Base-by-base conservation (phyloP, 2,113 vertebrate genomes). In the Plectropomus leopardus region DNA sequence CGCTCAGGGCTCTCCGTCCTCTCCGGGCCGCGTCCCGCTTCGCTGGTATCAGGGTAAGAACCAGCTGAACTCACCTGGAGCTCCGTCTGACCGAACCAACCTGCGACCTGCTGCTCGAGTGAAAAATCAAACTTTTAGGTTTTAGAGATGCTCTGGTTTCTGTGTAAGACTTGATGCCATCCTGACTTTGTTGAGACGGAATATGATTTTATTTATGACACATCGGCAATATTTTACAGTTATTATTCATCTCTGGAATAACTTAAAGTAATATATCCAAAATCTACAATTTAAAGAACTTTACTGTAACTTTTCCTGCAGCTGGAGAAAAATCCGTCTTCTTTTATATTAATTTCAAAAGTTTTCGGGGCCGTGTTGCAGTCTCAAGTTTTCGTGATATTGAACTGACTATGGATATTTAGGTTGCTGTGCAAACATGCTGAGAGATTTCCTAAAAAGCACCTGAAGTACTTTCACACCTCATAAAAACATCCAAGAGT, bases 11-110 rank as follows among this genome's bases (percentile, higher is more conserved):
- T 10, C 86, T 95, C 47, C 89, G 96, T 81, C 83, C 87, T 17
- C 90, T 95, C 55, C 89, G 89, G 84, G 94, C 93, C 54, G 89
- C 87, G 63, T 93, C 94, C 92, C 94, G 93, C 77, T 95, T 95
- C 88, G 92, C 94, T 83, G 96, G 94, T 75, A 94, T 96, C 86
- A 94, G 96, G 96, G 96, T 96, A 96, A 96, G 96, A 92, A 53
- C 45, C 66, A 15, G 71, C 40, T 13, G 76, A 15, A 34, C 40
- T 76, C 34, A 4, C 23, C 60, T 4, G 24, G 53, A 23, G 30
- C 32, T 13, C 45, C 3, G 10, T 48, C 17, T 15, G 2, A 0
- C 34, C 0, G 21, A 24, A 1, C 53, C 10, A 2, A 26, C 36
- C 61, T 0, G 68, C 53, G 36, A 40, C 32, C 61, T 23, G 28